Conservation (phyloP, 2,797 vertebrate species). For the Platyrinchus mystaceus region DNA sequence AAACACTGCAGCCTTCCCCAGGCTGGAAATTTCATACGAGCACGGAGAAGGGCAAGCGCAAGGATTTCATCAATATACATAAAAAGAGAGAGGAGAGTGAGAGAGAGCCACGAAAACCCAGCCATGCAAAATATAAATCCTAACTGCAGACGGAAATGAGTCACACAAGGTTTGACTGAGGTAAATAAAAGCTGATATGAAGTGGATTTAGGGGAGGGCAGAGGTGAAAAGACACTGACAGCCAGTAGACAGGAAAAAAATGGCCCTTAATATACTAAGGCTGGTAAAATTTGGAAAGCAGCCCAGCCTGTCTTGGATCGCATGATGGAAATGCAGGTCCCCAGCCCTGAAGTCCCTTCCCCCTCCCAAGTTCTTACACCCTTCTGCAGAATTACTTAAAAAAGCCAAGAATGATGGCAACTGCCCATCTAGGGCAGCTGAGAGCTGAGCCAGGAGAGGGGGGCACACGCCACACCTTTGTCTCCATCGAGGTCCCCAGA, state of each 20-base stretch:
- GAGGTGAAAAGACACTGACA: constrained; percentile 15
- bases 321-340: background rate
- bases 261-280: background rate
- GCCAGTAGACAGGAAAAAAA: background rate
- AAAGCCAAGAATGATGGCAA: background rate
- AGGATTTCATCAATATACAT: constrained; percentile 55
- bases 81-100: background rate
- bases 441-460: background rate
- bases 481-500: fast-evolving
- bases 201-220: constrained; percentile 14
- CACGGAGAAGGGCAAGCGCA: constrained; percentile 51
- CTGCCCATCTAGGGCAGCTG: background rate
- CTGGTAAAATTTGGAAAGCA: background rate
- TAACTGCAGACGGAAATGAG: background rate
- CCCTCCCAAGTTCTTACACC: background rate
- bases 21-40: constrained; percentile 39
- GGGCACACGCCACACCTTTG: background rate
- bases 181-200: constrained; percentile 59
- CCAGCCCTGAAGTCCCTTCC: background rate
- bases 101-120: constrained; percentile 17
- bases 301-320: background rate
- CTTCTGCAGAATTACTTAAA: background rate
- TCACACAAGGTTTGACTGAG: constrained; percentile 29
- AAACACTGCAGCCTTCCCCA: constrained; percentile 12
- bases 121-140: constrained; percentile 36